A percentile compares a stretch with the other conserved stretches of the same genome.
Evolutionary conservation across 1,140 invertebrate genomes (phyloP).

Genomic region (Drosophila azteca): DNA sequence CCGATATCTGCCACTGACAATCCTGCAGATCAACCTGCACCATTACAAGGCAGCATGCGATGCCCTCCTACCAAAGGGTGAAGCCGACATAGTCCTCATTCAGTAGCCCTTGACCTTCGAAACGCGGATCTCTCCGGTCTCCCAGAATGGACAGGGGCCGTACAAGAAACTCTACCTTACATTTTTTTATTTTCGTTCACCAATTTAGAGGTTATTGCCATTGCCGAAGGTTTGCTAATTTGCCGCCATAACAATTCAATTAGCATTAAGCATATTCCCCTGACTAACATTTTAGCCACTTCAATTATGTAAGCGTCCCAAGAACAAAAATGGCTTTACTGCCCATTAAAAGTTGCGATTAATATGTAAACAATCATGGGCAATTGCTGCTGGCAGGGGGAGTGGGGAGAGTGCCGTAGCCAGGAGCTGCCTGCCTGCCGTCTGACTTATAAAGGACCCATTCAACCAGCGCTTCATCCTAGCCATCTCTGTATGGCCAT

Average conservation of each 20-base stretch:
- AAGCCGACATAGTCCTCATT: no score
- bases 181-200: neutral
- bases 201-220: neutral
- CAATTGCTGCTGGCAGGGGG: constrained; percentile 54
- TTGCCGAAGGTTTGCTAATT: neutral
- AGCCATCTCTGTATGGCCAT: neutral
- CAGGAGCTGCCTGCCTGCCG: constrained; percentile 32
- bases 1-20: no score
- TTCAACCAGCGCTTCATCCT: constrained; percentile 7
- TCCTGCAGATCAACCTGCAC: no score
- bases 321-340: constrained; percentile 47
- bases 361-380: constrained; percentile 75
- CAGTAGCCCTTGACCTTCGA: no score
- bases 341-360: constrained; percentile 74
- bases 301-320: constrained; percentile 54
- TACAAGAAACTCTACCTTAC: no score
- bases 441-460: no score
- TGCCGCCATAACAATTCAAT: neutral
- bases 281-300: constrained; percentile 11
- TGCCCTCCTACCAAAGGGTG: no score
- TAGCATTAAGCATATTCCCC: constrained; percentile 28
- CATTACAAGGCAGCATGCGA: no score
- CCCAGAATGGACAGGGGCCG: no score
- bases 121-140: no score
- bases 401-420: neutral